Percentiles rank a stretch among this genome's conserved stretches.
phyloP scores from a whole-genome alignment of 2,888 invertebrate genomes.

The Pollenia amentaria region DNA sequence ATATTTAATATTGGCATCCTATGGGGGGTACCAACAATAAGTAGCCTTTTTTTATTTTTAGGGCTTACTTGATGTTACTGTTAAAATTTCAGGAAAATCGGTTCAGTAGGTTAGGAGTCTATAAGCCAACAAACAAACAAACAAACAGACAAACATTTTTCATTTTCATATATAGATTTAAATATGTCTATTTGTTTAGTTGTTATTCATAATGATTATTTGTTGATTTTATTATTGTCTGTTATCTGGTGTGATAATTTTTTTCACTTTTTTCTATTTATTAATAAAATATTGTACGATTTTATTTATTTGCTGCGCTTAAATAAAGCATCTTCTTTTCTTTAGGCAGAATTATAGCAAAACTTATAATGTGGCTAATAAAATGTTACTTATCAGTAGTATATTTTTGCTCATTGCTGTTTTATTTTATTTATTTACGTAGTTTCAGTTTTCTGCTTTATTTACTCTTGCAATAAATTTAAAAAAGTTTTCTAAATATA shows the following conservation, averaged over 20 bases:
- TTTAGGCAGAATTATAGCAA: background rate
- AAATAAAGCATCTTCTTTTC: conserved; percentile 32
- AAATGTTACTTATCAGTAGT: no score
- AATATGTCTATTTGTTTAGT: background rate
- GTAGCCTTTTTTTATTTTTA: no score
- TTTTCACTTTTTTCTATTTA: conserved; percentile 7
- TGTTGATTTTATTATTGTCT: conserved; percentile 39
- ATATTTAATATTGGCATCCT: no score
- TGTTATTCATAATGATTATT: background rate
- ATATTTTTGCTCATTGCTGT: background rate
- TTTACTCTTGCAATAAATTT: conserved; percentile 17
- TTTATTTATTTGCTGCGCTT: conserved; percentile 11
- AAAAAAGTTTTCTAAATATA: conserved; percentile 11
- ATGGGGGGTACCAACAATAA: no score
- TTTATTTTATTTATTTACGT: background rate
- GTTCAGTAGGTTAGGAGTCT: no score
- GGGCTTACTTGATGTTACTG: no score
- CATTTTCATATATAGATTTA: no score
- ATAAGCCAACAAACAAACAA: no score
- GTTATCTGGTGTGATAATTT: conserved; percentile 27
- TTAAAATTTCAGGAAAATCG: no score
- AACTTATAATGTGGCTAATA: background rate
- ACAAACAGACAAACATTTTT: no score
- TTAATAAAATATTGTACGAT: background rate
- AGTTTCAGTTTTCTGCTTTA: background rate